These are phyloP conservation scores for Charanyca ferruginea DNA, from an alignment of 2,888 invertebrate species.

Conservation along the genomic window DNA sequence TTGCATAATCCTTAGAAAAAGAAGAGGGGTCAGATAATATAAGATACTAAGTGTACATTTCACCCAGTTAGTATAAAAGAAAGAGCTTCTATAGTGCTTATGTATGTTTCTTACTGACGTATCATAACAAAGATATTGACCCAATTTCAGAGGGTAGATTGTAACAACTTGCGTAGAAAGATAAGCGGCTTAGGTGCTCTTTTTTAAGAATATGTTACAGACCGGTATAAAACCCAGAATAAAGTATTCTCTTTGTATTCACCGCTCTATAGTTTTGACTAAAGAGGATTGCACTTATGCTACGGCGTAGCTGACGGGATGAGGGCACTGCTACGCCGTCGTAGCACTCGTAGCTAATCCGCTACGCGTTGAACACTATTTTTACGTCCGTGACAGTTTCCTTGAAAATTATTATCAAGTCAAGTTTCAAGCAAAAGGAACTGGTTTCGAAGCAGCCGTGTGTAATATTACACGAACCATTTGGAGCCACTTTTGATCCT, in stretches of 20 bases:
- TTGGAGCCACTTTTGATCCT: too few species aligned
- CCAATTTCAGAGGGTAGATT: constrained; percentile 51
- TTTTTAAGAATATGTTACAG: constrained; percentile 16
- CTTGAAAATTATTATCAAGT: too few species aligned
- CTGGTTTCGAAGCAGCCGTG: too few species aligned
- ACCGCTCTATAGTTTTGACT: constrained; percentile 29
- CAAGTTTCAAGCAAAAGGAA: too few species aligned
- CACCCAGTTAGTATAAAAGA: neutral
- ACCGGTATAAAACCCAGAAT: constrained; percentile 21
- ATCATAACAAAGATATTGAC: constrained; percentile 43
- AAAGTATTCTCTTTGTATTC: constrained; percentile 45
- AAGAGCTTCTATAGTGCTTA: constrained; percentile 8
- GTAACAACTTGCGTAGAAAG: constrained; percentile 39
- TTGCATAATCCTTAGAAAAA: neutral
- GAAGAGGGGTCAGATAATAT: neutral
- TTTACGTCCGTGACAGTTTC: neutral
- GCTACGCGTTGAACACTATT: constrained; percentile 2
- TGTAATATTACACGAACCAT: too few species aligned
- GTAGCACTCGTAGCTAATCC: constrained; percentile 32
- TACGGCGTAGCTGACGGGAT: constrained; percentile 36
- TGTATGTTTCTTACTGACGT: constrained; percentile 4
- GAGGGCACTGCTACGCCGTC: neutral
- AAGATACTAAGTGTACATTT: neutral
- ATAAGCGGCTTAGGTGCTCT: constrained; percentile 48
- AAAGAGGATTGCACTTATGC: constrained; percentile 47